phyloP scores from a whole-genome alignment of 35 echinoderm and acorn worm species.

The Anneissia japonica region DNA sequence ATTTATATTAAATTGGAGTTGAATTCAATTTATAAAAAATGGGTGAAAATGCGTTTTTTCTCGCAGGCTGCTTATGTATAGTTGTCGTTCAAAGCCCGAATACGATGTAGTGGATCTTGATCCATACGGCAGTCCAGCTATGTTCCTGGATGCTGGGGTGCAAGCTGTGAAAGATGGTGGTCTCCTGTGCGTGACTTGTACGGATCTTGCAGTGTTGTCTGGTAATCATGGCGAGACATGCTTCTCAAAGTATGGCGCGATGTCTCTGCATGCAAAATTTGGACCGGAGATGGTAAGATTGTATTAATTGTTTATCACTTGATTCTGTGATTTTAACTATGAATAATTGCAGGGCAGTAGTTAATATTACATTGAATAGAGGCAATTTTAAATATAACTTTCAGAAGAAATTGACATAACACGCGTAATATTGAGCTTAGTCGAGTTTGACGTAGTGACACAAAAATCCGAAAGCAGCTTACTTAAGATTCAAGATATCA shows the following conservation, averaged over 20 bases:
- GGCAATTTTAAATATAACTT: no score
- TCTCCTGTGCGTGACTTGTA: constrained; percentile 84
- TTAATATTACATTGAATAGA: no score
- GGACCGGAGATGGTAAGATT: constrained; percentile 79
- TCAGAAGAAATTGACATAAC: no score
- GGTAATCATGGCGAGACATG: constrained; percentile 83
- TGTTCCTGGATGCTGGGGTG: constrained; percentile 68
- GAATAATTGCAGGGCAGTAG: no score
- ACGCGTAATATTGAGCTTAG: no score
- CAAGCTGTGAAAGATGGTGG: constrained; percentile 80
- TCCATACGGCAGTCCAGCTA: constrained; percentile 69
- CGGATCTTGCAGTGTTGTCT: constrained; percentile 83
- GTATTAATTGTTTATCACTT: background rate
- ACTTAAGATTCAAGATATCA: no score
- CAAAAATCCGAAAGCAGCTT: no score
- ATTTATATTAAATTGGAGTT: no score
- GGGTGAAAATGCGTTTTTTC: background rate
- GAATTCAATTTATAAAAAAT: no score
- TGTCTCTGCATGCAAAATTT: constrained; percentile 63
- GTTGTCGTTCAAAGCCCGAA: constrained; percentile 34
- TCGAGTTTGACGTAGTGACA: no score
- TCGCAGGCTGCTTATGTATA: constrained; percentile 76
- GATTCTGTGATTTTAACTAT: no score
- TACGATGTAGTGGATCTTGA: constrained; percentile 87
- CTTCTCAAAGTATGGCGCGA: constrained; percentile 80